Evolutionary conservation across 2,888 invertebrate species (phyloP).

Genomic region (Sympetrum striolatum): DNA sequence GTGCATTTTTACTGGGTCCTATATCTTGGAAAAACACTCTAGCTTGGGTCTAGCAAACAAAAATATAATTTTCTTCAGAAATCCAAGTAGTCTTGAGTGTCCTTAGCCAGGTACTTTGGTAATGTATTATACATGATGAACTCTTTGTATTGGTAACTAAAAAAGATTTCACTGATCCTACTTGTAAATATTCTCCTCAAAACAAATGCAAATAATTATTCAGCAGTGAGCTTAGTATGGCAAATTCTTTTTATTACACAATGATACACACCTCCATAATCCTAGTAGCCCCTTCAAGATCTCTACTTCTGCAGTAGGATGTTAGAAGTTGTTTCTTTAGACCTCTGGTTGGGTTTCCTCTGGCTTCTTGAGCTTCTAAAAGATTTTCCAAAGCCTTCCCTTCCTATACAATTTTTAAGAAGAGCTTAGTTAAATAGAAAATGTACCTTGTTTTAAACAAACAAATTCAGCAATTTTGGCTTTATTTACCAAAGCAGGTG

Average conservation of each 20-base stretch:
- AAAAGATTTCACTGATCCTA: too few species aligned
- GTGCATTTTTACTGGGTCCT: too few species aligned
- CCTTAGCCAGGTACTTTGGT: too few species aligned
- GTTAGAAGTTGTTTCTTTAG: conserved; percentile 68
- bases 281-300: conserved; percentile 67
- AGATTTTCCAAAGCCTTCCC: conserved; percentile 66
- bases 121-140: too few species aligned
- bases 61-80: too few species aligned
- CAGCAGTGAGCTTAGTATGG: too few species aligned
- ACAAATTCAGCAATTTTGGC: conserved; percentile 54
- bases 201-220: too few species aligned
- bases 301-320: conserved; percentile 69
- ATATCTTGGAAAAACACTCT: too few species aligned
- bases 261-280: conserved; percentile 58
- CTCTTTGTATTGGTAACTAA: too few species aligned
- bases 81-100: too few species aligned
- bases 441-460: not conserved
- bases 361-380: conserved; percentile 64
- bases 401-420: conserved; percentile 52
- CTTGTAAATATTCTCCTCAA: too few species aligned
- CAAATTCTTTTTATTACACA: not conserved
- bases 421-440: not conserved
- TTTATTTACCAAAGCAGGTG: not conserved
- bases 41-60: too few species aligned
- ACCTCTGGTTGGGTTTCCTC: conserved; percentile 66